phyloP scores from a whole-genome alignment of 2,888 invertebrate genomes.

The Notodonta ziczac region DNA sequence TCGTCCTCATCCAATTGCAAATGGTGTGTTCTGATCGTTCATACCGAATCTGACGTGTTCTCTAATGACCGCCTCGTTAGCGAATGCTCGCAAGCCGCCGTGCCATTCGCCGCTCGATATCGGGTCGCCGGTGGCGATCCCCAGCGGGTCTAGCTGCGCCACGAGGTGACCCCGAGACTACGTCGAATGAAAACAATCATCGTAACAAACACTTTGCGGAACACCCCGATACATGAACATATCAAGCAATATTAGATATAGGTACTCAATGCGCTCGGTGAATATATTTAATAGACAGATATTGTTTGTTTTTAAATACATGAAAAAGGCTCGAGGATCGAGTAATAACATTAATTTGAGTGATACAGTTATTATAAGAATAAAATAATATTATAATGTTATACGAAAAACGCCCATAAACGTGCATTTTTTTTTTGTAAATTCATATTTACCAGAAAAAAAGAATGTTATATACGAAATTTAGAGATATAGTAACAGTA shows the following conservation, averaged over 20 bases:
- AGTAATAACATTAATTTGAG: constrained; percentile 7
- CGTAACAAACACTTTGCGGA: constrained; percentile 34
- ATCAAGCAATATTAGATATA: constrained; percentile 31
- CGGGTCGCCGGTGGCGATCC: constrained; percentile 91
- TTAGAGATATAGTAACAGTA: constrained; percentile 16
- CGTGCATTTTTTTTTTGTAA: constrained; percentile 31
- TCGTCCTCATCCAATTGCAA: constrained; percentile 62
- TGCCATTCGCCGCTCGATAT: constrained; percentile 79
- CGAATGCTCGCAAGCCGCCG: constrained; percentile 79
- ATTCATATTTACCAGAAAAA: constrained; percentile 14
- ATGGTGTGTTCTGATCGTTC: constrained; percentile 51
- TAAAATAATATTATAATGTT: constrained; percentile 17
- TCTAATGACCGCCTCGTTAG: constrained; percentile 81
- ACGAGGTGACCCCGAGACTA: constrained; percentile 97
- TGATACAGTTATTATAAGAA: constrained; percentile 19
- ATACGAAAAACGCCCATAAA: constrained; percentile 30
- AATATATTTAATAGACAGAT: constrained; percentile 9
- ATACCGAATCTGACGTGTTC: constrained; percentile 84
- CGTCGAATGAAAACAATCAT: constrained; percentile 49
- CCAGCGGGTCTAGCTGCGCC: constrained; percentile 96
- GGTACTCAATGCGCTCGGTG: constrained; percentile 18
- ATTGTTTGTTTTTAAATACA: background rate
- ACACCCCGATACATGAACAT: constrained; percentile 26
- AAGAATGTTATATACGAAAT: constrained; percentile 25
- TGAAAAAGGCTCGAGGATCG: background rate